Evolutionary conservation across 2,888 invertebrate species (phyloP), one percentile per base, ranked within the genome.

Genomic region (Notocelia uddmanniana): DNA sequence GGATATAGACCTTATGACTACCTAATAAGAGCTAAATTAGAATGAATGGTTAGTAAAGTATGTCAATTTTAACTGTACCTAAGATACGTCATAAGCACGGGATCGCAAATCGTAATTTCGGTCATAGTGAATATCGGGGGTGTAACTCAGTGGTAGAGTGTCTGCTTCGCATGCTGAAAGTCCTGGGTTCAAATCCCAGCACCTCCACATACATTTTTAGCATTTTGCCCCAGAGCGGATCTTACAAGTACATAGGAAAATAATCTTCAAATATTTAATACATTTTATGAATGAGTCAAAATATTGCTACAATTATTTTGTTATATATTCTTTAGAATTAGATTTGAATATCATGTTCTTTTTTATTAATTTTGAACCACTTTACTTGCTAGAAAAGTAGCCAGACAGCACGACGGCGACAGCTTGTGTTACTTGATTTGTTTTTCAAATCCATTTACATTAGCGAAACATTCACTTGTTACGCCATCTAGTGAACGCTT

Each of bases 121-220:
- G 0, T 13, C 0, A 0, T 0, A 0, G 0, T 0, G 0, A 0
- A 0, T 15, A 76, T 71, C 76, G 91, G 91, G 91, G 90, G 86
- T 90, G 89, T 92, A 91, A 89, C 90, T 91, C 91, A 92, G 91
- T 89, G 91, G 92, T 91, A 91, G 90, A 91, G 91, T 90, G 91
- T 89, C 89, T 89, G 92, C 91, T 92, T 91, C 89, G 83, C 91
- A 91, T 91, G 90, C 90, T 89, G 89, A 89, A 91, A 91, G 92
- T 91, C 93, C 90, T 89, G 93, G 91, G 92, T 92, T 93, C 93
- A 90, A 93, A 91, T 91, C 92, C 91, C 93, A 89, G 90, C 90
- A 86, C 88, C 92, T 93, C 92, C 93, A 91, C 48, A 76, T 0
- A 0, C 1, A 2, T 2, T 57, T 41, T 64, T 69, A 11, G 8